phyloP scores from a whole-genome alignment of 2,797 vertebrate genomes.

The Spinibarbus caldwelli region DNA sequence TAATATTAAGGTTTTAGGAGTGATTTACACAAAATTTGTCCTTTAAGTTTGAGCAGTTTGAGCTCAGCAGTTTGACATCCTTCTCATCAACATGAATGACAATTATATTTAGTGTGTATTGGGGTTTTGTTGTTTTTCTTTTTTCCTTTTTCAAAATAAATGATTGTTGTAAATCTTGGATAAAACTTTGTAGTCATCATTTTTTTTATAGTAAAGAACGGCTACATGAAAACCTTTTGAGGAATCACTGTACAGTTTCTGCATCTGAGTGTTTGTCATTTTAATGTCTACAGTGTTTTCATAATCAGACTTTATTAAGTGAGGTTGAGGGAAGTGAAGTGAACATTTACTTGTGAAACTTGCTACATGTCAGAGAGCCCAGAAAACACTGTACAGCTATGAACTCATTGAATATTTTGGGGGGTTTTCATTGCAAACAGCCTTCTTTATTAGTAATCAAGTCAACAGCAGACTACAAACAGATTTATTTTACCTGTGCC shows the following conservation, averaged over 20 bases:
- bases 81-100: not conserved
- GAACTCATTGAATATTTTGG: not conserved
- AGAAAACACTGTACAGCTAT: not conserved
- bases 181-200: not conserved
- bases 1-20: not conserved
- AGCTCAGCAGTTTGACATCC: too few relatives aligned
- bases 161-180: not conserved
- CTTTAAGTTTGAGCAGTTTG: too few relatives aligned
- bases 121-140: not conserved
- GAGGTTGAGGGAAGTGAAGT: not conserved
- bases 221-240: not conserved
- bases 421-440: not conserved
- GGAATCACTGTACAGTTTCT: not conserved
- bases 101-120: not conserved
- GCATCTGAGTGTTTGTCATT: not conserved
- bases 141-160: not conserved
- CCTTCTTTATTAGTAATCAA: not conserved
- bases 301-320: not conserved
- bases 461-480: not conserved
- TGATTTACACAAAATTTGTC: not conserved
- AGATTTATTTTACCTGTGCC: too few relatives aligned
- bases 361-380: not conserved
- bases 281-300: not conserved
- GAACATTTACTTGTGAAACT: not conserved
- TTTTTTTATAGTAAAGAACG: too few relatives aligned